A percentile compares a stretch with the other conserved stretches of the same genome.
phyloP scores from a whole-genome alignment of 2,113 vertebrate species.

The Casuarius casuarius region DNA sequence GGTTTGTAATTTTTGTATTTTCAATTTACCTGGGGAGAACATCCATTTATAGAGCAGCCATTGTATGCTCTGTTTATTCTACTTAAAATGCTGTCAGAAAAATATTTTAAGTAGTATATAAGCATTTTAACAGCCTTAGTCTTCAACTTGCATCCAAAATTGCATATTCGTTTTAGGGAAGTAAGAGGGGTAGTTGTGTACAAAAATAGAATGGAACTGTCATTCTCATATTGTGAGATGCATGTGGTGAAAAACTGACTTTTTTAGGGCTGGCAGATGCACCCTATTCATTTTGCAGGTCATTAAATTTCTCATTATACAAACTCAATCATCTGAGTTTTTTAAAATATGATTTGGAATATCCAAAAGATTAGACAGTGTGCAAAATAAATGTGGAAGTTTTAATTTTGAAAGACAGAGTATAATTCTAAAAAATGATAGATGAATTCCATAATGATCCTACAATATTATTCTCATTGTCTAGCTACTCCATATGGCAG shows the following conservation, averaged over 20 bases:
- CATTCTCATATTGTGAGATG: not conserved
- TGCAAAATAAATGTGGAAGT: conserved; percentile 39
- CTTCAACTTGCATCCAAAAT: not conserved
- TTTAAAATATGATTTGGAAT: conserved; percentile 62
- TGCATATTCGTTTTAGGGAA: not conserved
- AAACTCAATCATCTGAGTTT: conserved; percentile 61
- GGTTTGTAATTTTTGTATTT: not conserved
- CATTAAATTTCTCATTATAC: conserved; percentile 73
- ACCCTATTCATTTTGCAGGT: conserved; percentile 55
- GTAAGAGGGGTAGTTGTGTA: not conserved
- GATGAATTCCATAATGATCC: not conserved
- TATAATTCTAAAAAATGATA: not conserved
- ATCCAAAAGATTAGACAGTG: conserved; percentile 37
- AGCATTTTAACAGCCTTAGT: not conserved
- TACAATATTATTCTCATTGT: not conserved
- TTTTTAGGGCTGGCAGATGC: conserved; percentile 60
- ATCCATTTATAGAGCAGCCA: not conserved
- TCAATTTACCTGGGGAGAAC: not conserved
- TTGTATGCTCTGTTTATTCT: not conserved
- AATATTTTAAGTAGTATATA: not conserved
- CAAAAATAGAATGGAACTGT: not conserved
- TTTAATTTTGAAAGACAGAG: conserved; percentile 27
- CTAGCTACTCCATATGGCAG: not conserved
- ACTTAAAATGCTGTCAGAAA: not conserved
- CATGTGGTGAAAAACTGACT: not conserved